These are phyloP conservation scores for Cariama cristata DNA, from an alignment of 2,113 vertebrate genomes.

Conservation along the genomic window DNA sequence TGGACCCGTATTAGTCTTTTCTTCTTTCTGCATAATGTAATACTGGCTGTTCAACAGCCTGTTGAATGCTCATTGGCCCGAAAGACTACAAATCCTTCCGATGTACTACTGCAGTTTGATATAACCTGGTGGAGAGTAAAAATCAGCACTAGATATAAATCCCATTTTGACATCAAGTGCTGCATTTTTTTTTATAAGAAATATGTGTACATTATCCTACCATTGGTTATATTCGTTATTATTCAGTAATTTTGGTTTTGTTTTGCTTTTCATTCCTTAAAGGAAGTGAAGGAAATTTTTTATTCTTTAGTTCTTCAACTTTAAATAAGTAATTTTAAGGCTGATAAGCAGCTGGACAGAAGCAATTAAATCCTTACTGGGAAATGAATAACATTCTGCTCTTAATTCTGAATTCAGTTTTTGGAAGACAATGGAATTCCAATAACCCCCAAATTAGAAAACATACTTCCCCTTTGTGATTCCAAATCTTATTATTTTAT, in stretches of 20 bases:
- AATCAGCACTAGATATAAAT: conserved; percentile 9
- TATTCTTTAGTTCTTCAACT: neutral
- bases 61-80: neutral
- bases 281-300: neutral
- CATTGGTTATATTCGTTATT: neutral
- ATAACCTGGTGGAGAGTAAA: neutral
- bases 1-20: neutral
- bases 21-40: neutral
- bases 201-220: neutral
- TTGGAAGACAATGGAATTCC: neutral
- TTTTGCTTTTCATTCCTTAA: neutral
- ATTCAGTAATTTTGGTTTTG: neutral
- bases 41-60: neutral
- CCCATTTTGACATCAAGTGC: neutral
- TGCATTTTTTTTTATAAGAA: conserved; percentile 10
- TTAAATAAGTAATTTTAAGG: neutral
- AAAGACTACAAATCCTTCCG: neutral
- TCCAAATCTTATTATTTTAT: neutral
- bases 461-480: neutral
- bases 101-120: neutral
- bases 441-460: neutral
- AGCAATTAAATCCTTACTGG: neutral
- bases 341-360: neutral
- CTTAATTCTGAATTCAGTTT: neutral
- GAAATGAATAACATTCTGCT: neutral